Evolutionary conservation across 2,797 vertebrate species (phyloP), one percentile per base, ranked within the genome.

Genomic region (Lindbergichthys nudifrons): DNA sequence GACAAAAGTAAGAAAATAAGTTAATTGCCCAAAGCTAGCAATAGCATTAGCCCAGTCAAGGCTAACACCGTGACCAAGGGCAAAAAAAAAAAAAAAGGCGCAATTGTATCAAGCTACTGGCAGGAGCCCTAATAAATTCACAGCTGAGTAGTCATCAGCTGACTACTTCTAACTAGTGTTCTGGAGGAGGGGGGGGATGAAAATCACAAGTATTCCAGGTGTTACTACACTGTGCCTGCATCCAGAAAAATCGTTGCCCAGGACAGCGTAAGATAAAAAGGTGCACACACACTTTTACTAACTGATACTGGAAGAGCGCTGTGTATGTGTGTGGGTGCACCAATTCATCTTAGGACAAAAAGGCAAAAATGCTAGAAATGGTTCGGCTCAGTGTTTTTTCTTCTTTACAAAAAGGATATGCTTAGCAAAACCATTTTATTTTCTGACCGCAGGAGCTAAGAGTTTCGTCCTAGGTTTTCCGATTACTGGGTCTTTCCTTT

Each of bases 371-470:
- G 41, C 48, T 86, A 82, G 70, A 76, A 88, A 87, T 73, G 82
- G 80, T 88, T 92, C 90, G 91, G 88, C 90, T 92, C 87, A 87
- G 81, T 48, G 41, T 59, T 70, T 81, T 68, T 36, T 51, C 26
- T 61, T 63, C 43, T 57, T 15, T 69, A 81, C 39, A 85, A 86
- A 87, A 87, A 85, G 18, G 82, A 81, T 80, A 87, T 87, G 79
- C 83, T 19, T 88, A 89, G 63, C 72, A 81, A 86, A 89, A 82
- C 65, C 2, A 12, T 58, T 67, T 57, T 23, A 69, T 73, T 68
- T 6, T 80, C 79, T 21, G 53, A 75, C 58, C 19, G 5, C 60
- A 42, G 19, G 23, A 10, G 56, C 60, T 61, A 62, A 50, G 52
- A 65, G 42, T 71, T 84, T 53, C 39, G 45, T 84, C 75, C 36